Base-by-base conservation (phyloP, 1,140 invertebrate species). In the Camponotus floridanus region DNA sequence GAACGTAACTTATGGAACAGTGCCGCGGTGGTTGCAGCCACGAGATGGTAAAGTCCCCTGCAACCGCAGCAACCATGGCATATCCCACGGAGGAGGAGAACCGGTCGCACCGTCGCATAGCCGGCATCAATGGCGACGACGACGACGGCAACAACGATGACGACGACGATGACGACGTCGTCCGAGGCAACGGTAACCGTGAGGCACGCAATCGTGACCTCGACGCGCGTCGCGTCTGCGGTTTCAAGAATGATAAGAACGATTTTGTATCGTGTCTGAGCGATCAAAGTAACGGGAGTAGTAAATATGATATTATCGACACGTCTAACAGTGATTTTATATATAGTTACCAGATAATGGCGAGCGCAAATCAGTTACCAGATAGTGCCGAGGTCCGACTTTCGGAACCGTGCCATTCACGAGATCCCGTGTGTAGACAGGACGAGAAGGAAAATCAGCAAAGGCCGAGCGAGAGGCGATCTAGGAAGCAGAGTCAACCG, bases 1-100 rank as follows among this genome's bases (percentile, higher is more conserved):
- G 90, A 93, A 93, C 89, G 92, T 93, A 93, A 94, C 92, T 93
- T 94, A 92, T 93, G 92, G 91, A 94, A 94, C 93, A 95, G 94
- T 93, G 93, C 94, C 92, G 94, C 94, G 91, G 94, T 95, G 92
- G 94, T 95, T 92, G 94, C 94, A 93, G 94, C 94, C 91, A 94
- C 94, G 91, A 95, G 94, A 93, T 95, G 94, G 94, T 95, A 95
- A 94, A 90, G 88, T 89, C 84, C 76, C 86, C 92, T 88, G 90
- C 93, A 92, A 92, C 92, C 79, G 89, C 90, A 91, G 73, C 91
- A 80, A 89, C 88, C 76, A 83, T 90, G 85, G 86, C 89, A 87
- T 91, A 90, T 73, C 88, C 90, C 76, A 86, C 74, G 86, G 87
- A 91, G 88, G 85, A 92, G 68, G 88, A 90, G 89, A 88, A 88